Conservation (phyloP, 2,113 vertebrate genomes). For the Malaclemys terrapin region DNA sequence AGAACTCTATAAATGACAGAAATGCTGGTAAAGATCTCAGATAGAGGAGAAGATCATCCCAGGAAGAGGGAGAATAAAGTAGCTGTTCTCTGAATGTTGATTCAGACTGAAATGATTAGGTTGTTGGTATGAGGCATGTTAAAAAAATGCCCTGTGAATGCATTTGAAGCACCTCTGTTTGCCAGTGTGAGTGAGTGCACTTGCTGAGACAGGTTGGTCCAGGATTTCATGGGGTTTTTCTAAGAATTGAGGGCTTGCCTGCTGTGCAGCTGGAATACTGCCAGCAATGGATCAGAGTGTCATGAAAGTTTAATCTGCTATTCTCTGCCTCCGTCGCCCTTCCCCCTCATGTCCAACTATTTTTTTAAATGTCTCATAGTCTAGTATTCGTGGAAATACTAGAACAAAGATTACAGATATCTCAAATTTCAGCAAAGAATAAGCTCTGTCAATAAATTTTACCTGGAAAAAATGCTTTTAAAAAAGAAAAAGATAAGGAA, state of each 20-base stretch:
- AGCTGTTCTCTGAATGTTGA: constrained; percentile 5
- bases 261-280: constrained; percentile 18
- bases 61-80: constrained; percentile 48
- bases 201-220: constrained; percentile 49
- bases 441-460: constrained; percentile 37
- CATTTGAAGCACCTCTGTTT: constrained; percentile 17
- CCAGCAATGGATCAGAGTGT: constrained; percentile 3
- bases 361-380: not conserved
- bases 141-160: constrained; percentile 48
- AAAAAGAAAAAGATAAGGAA: constrained; percentile 32
- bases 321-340: not conserved
- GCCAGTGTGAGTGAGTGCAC: not conserved
- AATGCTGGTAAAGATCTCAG: constrained; percentile 49
- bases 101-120: constrained; percentile 43
- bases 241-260: constrained; percentile 60
- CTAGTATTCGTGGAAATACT: constrained; percentile 29
- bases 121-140: constrained; percentile 47
- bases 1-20: constrained; percentile 12
- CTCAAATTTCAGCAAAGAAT: constrained; percentile 38
- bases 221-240: constrained; percentile 39
- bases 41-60: constrained; percentile 27
- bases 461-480: constrained; percentile 51
- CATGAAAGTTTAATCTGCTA: constrained; percentile 28
- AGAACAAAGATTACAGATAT: constrained; percentile 41
- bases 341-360: not conserved